Evolutionary conservation across 1,140 invertebrate species (phyloP).

Genomic region (Drosophila kanapiae): DNA sequence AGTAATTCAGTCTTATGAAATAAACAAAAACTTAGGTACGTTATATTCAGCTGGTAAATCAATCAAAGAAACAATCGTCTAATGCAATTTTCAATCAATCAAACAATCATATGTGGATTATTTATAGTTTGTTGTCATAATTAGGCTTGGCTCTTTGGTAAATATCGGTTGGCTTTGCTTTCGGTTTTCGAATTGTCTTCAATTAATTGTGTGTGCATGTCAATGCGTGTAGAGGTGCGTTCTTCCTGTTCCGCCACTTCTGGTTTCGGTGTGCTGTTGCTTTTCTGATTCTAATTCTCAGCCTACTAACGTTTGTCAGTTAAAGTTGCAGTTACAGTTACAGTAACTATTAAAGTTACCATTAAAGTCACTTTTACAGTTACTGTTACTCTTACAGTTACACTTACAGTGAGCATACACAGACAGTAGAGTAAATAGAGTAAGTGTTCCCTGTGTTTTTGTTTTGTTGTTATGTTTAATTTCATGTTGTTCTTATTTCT

Average conservation of each 20-base stretch:
- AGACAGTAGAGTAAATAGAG: slow-evolving; percentile 18
- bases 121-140: slow-evolving; percentile 17
- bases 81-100: slow-evolving; percentile 35
- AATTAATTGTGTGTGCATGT: slow-evolving; percentile 27
- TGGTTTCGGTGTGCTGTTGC: slow-evolving; percentile 3
- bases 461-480: slow-evolving; percentile 2
- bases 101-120: slow-evolving; percentile 34
- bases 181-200: slow-evolving; percentile 28
- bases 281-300: slow-evolving; percentile 21
- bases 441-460: slow-evolving; percentile 27
- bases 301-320: slow-evolving; percentile 13
- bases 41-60: slow-evolving; percentile 63
- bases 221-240: slow-evolving; percentile 22
- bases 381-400: slow-evolving; percentile 1
- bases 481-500: slow-evolving; percentile 15
- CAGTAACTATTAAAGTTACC: slow-evolving; percentile 5
- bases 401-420: slow-evolving; percentile 46
- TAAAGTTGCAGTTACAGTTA: slow-evolving; percentile 8
- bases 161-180: slow-evolving; percentile 28
- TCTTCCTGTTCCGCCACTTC: slow-evolving; percentile 16
- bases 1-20: slow-evolving; percentile 85
- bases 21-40: slow-evolving; percentile 84
- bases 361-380: not conserved
- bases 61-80: slow-evolving; percentile 47
- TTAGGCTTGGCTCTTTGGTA: slow-evolving; percentile 39